Evolutionary conservation across 1,140 invertebrate species (phyloP).

Genomic region (Drosophila oshimai): DNA sequence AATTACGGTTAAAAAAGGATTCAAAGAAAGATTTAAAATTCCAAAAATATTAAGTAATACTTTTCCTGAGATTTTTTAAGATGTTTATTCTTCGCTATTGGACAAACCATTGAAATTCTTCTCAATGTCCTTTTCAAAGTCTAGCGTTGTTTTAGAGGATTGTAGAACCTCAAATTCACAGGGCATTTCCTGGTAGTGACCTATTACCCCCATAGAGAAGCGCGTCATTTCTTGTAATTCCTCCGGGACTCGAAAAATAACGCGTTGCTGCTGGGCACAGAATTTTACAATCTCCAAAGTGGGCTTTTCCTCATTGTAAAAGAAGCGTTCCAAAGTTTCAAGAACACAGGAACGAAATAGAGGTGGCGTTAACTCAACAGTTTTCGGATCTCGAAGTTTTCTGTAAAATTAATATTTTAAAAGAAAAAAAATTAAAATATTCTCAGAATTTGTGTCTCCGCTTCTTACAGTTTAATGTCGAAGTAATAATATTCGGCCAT

Average conservation of each 20-base stretch:
- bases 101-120: neutral
- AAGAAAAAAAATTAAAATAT: too few relatives aligned
- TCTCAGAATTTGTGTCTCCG: neutral
- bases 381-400: constrained; percentile 80
- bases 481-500: constrained; percentile 52
- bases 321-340: constrained; percentile 84
- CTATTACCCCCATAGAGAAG: constrained; percentile 84
- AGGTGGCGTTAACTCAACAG: constrained; percentile 82
- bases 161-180: constrained; percentile 85
- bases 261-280: constrained; percentile 82
- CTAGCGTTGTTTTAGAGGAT: constrained; percentile 74
- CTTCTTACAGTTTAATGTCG: constrained; percentile 59
- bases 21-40: too few relatives aligned
- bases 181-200: constrained; percentile 83
- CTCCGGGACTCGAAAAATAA: constrained; percentile 85
- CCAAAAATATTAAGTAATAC: too few relatives aligned
- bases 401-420: constrained; percentile 65
- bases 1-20: too few relatives aligned
- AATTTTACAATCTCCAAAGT: constrained; percentile 86
- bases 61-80: too few relatives aligned
- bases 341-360: constrained; percentile 85
- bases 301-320: constrained; percentile 85
- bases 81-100: neutral
- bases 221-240: constrained; percentile 84
- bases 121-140: constrained; percentile 46